phyloP scores from a whole-genome alignment of 2,113 vertebrate genomes.

The Parotia lawesii region DNA sequence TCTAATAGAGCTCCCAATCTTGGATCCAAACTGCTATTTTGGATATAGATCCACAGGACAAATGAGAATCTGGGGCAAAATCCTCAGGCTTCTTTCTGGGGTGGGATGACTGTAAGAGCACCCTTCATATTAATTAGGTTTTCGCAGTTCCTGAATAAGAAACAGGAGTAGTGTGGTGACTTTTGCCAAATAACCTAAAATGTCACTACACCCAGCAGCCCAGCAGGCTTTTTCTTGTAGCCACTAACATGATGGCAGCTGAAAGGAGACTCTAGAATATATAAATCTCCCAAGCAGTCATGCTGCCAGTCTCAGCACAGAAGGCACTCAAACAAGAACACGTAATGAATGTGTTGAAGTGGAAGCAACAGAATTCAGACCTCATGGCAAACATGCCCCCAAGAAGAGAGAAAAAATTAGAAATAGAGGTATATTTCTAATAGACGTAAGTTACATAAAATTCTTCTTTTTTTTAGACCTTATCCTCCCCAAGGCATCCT shows the following conservation, averaged over 20 bases:
- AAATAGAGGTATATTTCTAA: background rate
- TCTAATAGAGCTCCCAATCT: background rate
- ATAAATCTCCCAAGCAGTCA: background rate
- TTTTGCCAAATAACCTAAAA: background rate
- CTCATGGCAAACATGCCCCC: background rate
- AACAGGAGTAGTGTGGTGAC: background rate
- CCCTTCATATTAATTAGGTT: background rate
- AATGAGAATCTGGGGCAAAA: background rate
- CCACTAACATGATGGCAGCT: background rate
- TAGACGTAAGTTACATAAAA: background rate
- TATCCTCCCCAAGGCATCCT: background rate
- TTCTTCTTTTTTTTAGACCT: background rate
- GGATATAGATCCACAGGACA: background rate
- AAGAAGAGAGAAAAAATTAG: background rate
- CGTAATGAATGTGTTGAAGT: fast-evolving
- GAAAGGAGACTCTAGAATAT: background rate
- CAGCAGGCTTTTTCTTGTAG: background rate
- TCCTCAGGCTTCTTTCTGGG: background rate
- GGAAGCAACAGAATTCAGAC: background rate
- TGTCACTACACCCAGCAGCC: background rate
- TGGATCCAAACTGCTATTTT: background rate
- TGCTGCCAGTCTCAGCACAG: background rate
- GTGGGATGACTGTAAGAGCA: background rate
- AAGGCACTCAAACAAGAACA: background rate
- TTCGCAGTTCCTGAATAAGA: background rate